Conservation (phyloP, 92 coral and sea anemone genomes). For the Palythoa grandis region DNA sequence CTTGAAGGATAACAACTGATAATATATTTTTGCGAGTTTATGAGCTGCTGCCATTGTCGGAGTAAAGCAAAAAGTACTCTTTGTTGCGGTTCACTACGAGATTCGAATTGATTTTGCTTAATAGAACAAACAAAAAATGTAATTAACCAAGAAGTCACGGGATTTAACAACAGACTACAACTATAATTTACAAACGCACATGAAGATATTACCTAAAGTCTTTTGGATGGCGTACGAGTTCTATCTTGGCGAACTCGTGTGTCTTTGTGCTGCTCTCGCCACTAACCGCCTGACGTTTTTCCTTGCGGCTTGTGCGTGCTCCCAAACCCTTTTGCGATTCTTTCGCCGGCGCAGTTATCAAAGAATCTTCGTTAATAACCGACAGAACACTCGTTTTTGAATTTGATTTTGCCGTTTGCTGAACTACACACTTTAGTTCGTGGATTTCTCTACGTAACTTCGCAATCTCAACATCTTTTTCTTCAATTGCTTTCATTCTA, state of each 20-base stretch:
- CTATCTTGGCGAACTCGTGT: constrained; percentile 79
- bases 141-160: constrained; percentile 7
- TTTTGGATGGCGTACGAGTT: constrained; percentile 87
- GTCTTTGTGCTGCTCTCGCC: constrained; percentile 95
- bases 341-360: constrained; percentile 18
- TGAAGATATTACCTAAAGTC: constrained; percentile 83
- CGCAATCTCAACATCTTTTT: constrained; percentile 81
- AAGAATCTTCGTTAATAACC: constrained; percentile 68
- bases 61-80: not conserved
- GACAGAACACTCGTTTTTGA: constrained; percentile 60
- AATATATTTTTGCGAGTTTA: not conserved
- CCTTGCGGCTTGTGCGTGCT: constrained; percentile 61
- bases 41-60: not conserved
- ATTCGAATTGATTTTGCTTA: not conserved
- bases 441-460: constrained; percentile 92
- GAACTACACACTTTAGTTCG: constrained; percentile 94
- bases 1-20: not conserved
- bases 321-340: constrained; percentile 11
- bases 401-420: constrained; percentile 69
- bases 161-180: not conserved
- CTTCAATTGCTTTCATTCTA: constrained; percentile 76
- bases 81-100: not conserved
- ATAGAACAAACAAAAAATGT: not conserved
- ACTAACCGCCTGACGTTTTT: constrained; percentile 96
- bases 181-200: not conserved